phyloP scores from a whole-genome alignment of 2,797 vertebrate species.

The Astyanax mexicanus region DNA sequence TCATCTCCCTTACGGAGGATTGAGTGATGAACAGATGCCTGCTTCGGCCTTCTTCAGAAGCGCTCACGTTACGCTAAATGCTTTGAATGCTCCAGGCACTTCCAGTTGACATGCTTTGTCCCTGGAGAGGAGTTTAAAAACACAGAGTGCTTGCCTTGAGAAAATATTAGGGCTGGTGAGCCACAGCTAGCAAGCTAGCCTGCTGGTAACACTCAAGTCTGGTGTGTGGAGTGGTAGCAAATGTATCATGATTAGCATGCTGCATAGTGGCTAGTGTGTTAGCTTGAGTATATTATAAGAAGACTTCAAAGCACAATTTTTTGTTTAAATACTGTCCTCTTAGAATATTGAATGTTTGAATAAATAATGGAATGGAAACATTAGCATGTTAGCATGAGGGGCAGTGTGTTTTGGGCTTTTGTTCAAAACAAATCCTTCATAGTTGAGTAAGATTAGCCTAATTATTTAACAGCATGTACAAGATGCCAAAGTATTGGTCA shows the following conservation, averaged over 20 bases:
- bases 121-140: constrained; percentile 14
- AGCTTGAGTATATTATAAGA: no score
- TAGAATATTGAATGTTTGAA: no score
- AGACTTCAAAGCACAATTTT: no score
- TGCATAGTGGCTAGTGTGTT: no score
- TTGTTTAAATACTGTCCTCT: no score
- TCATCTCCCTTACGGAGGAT: neutral
- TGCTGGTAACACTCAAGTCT: constrained; percentile 37
- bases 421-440: no score
- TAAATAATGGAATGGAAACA: no score
- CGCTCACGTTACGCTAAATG: constrained; percentile 43
- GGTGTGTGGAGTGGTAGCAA: constrained; percentile 11
- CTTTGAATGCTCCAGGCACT: constrained; percentile 31
- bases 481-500: no score
- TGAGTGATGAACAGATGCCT: constrained; percentile 29
- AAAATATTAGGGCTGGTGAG: constrained; percentile 27
- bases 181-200: neutral
- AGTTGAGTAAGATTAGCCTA: no score
- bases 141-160: constrained; percentile 9
- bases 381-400: no score
- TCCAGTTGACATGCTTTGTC: constrained; percentile 44
- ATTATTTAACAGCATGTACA: no score
- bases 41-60: constrained; percentile 13
- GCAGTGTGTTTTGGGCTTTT: no score
- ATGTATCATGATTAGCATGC: neutral